Conservation (phyloP, 2,113 vertebrate genomes). For the Psophia crepitans region DNA sequence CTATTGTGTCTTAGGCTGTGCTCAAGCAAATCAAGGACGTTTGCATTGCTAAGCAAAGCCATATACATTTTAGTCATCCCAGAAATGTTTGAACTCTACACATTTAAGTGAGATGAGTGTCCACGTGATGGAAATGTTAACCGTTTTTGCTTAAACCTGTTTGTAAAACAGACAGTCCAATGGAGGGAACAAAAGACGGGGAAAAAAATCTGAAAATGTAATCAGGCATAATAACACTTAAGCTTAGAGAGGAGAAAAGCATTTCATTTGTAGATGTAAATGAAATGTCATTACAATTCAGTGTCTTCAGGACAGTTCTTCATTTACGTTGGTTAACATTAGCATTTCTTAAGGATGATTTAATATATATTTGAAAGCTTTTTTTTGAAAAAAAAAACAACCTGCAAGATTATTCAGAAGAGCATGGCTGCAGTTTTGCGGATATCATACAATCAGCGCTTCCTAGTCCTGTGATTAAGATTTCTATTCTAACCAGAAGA, state of each 20-base stretch:
- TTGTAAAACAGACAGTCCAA: background rate
- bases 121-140: background rate
- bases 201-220: background rate
- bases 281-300: background rate
- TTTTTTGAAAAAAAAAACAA: background rate
- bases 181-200: background rate
- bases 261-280: slow-evolving; percentile 33
- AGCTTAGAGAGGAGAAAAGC: background rate
- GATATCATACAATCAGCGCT: background rate
- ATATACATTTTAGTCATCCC: slow-evolving; percentile 26
- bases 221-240: slow-evolving; percentile 6
- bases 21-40: slow-evolving; percentile 22
- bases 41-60: slow-evolving; percentile 42
- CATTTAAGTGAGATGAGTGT: background rate
- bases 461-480: background rate
- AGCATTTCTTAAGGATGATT: slow-evolving; percentile 10
- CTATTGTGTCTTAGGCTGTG: slow-evolving; percentile 22
- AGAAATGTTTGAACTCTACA: background rate
- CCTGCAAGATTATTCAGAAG: background rate
- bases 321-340: background rate
- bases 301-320: slow-evolving; percentile 12
- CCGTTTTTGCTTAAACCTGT: background rate
- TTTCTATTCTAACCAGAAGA: slow-evolving; percentile 5
- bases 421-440: background rate
- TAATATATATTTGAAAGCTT: background rate